Evolutionary conservation across 2,888 invertebrate genomes (phyloP), one percentile per base, ranked within the genome.

Genomic region (Elysia crispata): DNA sequence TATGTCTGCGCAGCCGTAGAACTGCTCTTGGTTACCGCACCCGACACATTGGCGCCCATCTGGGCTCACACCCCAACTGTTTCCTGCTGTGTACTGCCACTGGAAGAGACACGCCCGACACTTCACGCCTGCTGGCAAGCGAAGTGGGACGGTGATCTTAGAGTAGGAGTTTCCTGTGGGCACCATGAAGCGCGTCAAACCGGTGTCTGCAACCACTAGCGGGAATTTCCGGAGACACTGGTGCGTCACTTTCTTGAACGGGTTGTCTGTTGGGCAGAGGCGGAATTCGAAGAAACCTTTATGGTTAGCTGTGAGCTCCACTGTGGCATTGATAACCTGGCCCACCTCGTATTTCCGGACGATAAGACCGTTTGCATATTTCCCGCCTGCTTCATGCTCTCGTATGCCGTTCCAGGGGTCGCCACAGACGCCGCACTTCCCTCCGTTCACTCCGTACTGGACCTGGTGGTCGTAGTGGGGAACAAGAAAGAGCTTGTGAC

Each of bases 381-480:
- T 87, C 1, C 92, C 92, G 1, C 91, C 90, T 13, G 87, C 85
- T 84, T 92, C 92, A 81, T 91, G 89, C 25, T 87, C 85, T 20
- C 89, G 87, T n/a, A 90, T 88, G 5, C 88, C 88, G 15, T 88
- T 83, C 91, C 95, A 95, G 1, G 97, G 95, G 92, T 98, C 98
- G 0, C 98, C 98, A 90, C 98, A 98, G 69, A 97, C 94, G 0
- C 98, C 98, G 90, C 98, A 98, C 87, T 95, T 95, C 0, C 98
- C 98, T 50, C 86, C 87, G 80, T 88, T 88, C 31, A 79, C 49
- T 25, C 86, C 86, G 75, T 87, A 89, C 76, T 90, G 90, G 1
- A 87, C 86, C 90, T 90, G 83, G 20, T n/a, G 54, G 23, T 1
- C 1, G 18, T n/a, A 70, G 8, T 6, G 41, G 41, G 41, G 41